Evolutionary conservation across 2,113 vertebrate species (phyloP).

Genomic region (Podilymbus podiceps): DNA sequence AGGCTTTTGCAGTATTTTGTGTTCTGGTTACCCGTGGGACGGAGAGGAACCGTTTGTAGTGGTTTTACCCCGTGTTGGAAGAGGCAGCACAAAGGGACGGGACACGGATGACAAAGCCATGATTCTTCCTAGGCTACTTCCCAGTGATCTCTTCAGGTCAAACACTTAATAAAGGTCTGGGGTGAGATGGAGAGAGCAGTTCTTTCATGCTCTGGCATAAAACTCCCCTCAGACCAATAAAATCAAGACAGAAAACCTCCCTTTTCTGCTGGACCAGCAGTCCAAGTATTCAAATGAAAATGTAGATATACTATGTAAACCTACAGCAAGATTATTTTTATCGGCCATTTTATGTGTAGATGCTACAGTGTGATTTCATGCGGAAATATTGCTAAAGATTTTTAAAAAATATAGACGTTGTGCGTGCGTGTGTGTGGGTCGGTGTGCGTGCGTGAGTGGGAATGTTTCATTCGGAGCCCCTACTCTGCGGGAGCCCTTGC

Average conservation of each 20-base stretch:
- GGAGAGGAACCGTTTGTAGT: neutral
- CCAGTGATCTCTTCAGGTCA: conserved; percentile 11
- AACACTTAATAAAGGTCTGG: neutral
- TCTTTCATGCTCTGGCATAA: neutral
- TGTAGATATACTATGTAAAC: conserved; percentile 57
- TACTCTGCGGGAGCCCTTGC: neutral
- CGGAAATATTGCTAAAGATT: conserved; percentile 44
- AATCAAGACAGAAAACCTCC: neutral
- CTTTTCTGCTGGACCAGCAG: conserved; percentile 36
- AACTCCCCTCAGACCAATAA: neutral
- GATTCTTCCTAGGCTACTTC: conserved; percentile 16
- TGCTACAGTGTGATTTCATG: conserved; percentile 62
- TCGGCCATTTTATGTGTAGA: conserved; percentile 52
- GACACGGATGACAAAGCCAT: conserved; percentile 16
- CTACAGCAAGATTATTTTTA: conserved; percentile 49
- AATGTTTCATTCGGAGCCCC: neutral
- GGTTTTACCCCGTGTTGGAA: neutral
- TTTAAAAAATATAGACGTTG: conserved; percentile 30
- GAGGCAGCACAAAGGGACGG: conserved; percentile 3
- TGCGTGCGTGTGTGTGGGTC: neutral
- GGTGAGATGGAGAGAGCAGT: conserved; percentile 1
- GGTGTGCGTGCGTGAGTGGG: conserved; percentile 20
- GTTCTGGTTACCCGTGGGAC: neutral
- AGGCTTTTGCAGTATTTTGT: conserved; percentile 26
- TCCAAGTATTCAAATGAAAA: conserved; percentile 23